Conservation (phyloP, 1,140 invertebrate genomes). For the Diabrotica undecimpunctata region DNA sequence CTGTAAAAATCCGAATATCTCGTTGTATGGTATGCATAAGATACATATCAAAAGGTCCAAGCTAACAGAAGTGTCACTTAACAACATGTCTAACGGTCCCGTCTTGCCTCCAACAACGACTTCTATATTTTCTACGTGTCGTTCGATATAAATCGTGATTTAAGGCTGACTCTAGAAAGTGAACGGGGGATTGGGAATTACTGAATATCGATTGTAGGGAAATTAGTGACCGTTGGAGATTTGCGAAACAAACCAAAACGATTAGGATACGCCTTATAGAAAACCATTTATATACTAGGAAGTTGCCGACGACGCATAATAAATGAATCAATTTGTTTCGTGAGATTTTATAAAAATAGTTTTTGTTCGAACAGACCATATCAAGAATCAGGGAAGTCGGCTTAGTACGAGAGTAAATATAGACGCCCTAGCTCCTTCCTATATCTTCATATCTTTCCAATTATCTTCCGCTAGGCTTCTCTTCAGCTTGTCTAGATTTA, state of each 20-base stretch:
- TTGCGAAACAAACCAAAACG: neutral
- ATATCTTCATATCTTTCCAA: too few species aligned
- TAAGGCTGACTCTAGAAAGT: neutral
- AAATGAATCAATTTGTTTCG: too few species aligned
- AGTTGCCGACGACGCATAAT: too few species aligned
- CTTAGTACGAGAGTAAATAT: too few species aligned
- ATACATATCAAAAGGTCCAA: conserved; percentile 1
- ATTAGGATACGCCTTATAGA: neutral
- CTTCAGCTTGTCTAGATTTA: too few species aligned
- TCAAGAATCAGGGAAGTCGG: too few species aligned
- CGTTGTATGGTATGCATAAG: neutral
- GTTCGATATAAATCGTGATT: neutral
- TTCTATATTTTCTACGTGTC: neutral
- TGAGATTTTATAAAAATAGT: too few species aligned
- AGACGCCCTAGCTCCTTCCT: too few species aligned
- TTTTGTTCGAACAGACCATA: too few species aligned
- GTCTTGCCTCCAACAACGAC: neutral
- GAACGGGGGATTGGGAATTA: neutral
- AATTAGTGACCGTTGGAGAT: neutral
- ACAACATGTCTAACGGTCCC: conserved; percentile 1
- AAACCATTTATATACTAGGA: neutral
- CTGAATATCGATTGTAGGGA: neutral
- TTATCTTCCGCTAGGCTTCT: too few species aligned
- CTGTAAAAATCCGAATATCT: neutral
- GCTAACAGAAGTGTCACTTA: neutral